Evolutionary conservation across 2,797 vertebrate species (phyloP).

Genomic region (Rhinophrynus dorsalis): DNA sequence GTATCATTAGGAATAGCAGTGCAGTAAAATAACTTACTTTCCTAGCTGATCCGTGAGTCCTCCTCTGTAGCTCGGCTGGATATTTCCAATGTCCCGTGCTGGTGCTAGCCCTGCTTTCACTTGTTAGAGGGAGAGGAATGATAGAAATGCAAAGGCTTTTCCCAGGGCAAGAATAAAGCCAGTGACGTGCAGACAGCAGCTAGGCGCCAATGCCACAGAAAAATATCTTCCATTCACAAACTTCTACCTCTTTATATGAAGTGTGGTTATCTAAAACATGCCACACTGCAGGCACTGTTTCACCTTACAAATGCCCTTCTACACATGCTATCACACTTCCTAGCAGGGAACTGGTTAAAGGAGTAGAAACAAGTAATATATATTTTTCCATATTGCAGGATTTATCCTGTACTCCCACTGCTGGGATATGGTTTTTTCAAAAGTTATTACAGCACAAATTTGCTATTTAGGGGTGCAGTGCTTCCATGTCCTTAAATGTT

Average conservation of each 20-base stretch:
- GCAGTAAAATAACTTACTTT: background rate
- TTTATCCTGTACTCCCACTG: too few relatives aligned
- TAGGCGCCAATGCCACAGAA: constrained; percentile 36
- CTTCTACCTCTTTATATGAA: too few relatives aligned
- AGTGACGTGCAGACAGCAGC: constrained; percentile 56
- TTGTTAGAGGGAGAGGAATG: constrained; percentile 63
- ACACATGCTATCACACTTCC: background rate
- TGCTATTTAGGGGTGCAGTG: too few relatives aligned
- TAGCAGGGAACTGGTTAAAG: too few relatives aligned
- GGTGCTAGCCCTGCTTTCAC: constrained; percentile 62
- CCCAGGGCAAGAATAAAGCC: constrained; percentile 51
- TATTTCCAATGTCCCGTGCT: constrained; percentile 47
- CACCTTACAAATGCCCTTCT: background rate
- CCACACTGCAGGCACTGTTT: too few relatives aligned
- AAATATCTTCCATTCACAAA: background rate
- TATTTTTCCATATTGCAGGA: too few relatives aligned
- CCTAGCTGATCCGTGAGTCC: background rate
- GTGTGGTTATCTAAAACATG: too few relatives aligned
- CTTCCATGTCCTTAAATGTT: too few relatives aligned
- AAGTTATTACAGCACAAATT: too few relatives aligned
- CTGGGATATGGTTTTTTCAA: too few relatives aligned
- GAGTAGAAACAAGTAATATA: too few relatives aligned
- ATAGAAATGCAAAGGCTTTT: constrained; percentile 68
- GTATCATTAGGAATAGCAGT: background rate
- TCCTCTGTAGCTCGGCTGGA: background rate